phyloP scores from a whole-genome alignment of 2,113 vertebrate species.

The Carollia perspicillata region DNA sequence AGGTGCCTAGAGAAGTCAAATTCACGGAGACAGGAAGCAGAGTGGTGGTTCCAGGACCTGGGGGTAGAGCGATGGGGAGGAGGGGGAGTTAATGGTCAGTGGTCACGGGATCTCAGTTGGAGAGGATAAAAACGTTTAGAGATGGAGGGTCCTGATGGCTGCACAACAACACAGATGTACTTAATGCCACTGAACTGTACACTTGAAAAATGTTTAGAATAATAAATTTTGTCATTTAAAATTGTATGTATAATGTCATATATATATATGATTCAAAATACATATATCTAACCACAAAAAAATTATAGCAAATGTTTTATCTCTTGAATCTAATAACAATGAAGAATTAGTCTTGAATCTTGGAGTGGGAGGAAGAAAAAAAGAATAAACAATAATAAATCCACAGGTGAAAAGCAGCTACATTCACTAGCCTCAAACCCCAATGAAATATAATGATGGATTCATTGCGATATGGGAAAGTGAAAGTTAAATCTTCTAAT shows the following conservation, averaged over 20 bases:
- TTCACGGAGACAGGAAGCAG: neutral
- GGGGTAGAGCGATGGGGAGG: accelerated
- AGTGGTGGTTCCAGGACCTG: neutral
- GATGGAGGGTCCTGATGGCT: neutral
- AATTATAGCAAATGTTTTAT: neutral
- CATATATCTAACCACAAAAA: neutral
- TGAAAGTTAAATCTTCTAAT: constrained; percentile 38
- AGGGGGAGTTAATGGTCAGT: too few species aligned
- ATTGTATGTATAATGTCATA: neutral
- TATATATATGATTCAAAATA: neutral
- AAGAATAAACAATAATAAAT: neutral
- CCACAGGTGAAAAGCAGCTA: neutral
- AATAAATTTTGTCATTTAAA: neutral
- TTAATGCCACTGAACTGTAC: neutral
- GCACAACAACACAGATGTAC: too few species aligned
- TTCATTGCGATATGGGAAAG: neutral
- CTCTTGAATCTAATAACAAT: neutral
- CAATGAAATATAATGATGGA: neutral
- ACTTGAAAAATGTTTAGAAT: neutral
- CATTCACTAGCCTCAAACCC: neutral
- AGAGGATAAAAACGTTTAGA: neutral
- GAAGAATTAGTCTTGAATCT: neutral
- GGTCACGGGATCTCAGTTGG: neutral
- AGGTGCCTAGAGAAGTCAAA: neutral
- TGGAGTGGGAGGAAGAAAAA: neutral